Evolutionary conservation across 2,113 vertebrate species (phyloP).

Genomic region (human): DNA sequence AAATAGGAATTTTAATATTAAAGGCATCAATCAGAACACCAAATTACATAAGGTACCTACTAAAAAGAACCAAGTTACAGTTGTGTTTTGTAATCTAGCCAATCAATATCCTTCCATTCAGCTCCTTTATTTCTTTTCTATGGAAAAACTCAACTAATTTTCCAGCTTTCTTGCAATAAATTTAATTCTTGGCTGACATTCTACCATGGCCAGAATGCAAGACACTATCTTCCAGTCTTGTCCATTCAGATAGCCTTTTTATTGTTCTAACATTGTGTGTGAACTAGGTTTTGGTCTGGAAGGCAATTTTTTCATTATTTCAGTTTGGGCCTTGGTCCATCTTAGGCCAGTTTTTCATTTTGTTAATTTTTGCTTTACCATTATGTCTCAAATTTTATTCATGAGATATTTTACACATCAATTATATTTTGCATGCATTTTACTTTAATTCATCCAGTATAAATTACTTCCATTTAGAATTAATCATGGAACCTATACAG

Average conservation of each 20-base stretch:
- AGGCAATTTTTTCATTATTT: not conserved
- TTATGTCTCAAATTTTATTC: conserved; percentile 19
- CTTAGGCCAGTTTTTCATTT: not conserved
- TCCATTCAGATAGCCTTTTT: not conserved
- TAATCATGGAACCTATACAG: not conserved
- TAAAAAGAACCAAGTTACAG: not conserved
- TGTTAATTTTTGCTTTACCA: not conserved
- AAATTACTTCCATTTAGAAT: not conserved
- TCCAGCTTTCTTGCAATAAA: not conserved
- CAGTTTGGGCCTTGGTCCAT: not conserved
- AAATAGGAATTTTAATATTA: not conserved
- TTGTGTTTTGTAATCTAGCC: not conserved
- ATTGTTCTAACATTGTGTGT: not conserved
- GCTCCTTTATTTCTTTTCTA: not conserved
- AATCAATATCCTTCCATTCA: not conserved
- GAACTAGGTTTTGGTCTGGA: not conserved
- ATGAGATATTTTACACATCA: not conserved
- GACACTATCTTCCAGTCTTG: not conserved
- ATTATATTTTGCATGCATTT: not conserved
- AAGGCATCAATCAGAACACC: not conserved
- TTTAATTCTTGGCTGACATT: not conserved
- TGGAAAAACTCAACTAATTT: not conserved
- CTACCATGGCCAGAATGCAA: not conserved
- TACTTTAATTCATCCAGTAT: not conserved
- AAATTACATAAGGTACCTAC: not conserved